These are phyloP conservation scores for Andrena hattorfiana DNA, from an alignment of 2,888 invertebrate genomes.

Conservation along the genomic window DNA sequence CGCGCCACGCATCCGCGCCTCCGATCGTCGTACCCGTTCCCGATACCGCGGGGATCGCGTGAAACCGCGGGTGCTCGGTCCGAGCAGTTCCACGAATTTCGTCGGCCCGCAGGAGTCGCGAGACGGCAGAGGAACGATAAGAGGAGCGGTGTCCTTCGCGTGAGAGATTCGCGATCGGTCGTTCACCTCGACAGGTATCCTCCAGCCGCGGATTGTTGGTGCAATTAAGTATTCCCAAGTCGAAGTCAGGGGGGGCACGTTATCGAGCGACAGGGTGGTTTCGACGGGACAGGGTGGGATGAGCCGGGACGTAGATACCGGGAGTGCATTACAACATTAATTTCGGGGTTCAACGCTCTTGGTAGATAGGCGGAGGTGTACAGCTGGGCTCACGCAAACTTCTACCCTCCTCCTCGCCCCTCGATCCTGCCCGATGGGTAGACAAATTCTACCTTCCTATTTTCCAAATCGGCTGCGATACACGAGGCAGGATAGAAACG, in stretches of 20 bases:
- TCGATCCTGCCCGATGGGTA: not conserved
- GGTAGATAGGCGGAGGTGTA: conserved; percentile 52
- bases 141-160: conserved; percentile 20
- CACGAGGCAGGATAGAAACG: not conserved
- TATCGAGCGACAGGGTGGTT: conserved; percentile 55
- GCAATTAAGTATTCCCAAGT: conserved; percentile 63
- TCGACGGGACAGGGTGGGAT: conserved; percentile 45
- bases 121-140: not conserved
- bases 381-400: conserved; percentile 72
- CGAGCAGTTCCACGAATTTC: too few relatives aligned
- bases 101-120: too few relatives aligned
- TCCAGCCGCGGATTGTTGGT: conserved; percentile 51
- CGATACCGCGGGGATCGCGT: too few relatives aligned
- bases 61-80: too few relatives aligned
- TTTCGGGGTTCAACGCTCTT: conserved; percentile 78
- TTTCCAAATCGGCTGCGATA: not conserved
- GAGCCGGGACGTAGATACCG: conserved; percentile 42
- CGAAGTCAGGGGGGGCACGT: conserved; percentile 59
- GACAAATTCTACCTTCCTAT: not conserved
- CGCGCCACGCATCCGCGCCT: too few relatives aligned
- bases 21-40: too few relatives aligned
- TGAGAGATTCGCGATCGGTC: conserved; percentile 56
- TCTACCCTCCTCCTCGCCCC: conserved; percentile 37
- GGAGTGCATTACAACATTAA: conserved; percentile 74
- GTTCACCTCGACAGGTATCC: conserved; percentile 61